These are phyloP conservation scores for Papilio protenor DNA, from an alignment of 2,888 invertebrate genomes.

Conservation along the genomic window DNA sequence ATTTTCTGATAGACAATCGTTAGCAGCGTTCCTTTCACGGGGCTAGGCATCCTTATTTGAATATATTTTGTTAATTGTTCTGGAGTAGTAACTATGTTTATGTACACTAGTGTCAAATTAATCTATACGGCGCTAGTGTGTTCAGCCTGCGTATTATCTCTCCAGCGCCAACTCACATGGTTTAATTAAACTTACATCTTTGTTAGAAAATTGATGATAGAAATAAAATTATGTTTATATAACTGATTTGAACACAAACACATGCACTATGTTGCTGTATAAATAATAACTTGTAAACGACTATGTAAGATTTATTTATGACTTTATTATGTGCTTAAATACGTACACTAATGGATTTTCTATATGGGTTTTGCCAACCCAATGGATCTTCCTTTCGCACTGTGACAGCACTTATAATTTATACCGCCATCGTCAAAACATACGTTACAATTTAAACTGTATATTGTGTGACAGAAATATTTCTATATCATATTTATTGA, in stretches of 20 bases:
- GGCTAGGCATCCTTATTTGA: too few species aligned
- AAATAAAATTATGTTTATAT: neutral
- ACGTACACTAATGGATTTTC: conserved; percentile 24
- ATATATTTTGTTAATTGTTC: too few species aligned
- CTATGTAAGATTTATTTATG: neutral
- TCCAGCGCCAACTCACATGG: too few species aligned
- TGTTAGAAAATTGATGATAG: neutral
- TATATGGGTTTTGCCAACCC: conserved; percentile 13
- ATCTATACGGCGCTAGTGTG: neutral
- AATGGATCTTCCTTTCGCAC: conserved; percentile 5
- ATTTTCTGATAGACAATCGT: too few species aligned
- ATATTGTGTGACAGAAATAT: neutral
- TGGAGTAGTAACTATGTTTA: neutral
- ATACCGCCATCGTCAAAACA: conserved; percentile 5
- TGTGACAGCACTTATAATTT: conserved; percentile 18
- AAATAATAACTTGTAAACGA: neutral
- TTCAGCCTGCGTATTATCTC: neutral
- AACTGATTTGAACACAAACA: neutral
- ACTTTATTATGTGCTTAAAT: neutral
- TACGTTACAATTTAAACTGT: conserved; percentile 1
- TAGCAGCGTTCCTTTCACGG: too few species aligned
- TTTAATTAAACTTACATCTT: neutral
- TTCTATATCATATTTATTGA: conserved; percentile 5
- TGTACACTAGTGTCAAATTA: neutral
- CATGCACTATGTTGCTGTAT: neutral